phyloP scores from a whole-genome alignment of 2,888 invertebrate genomes.

The Sphaerophoria taeniata region DNA sequence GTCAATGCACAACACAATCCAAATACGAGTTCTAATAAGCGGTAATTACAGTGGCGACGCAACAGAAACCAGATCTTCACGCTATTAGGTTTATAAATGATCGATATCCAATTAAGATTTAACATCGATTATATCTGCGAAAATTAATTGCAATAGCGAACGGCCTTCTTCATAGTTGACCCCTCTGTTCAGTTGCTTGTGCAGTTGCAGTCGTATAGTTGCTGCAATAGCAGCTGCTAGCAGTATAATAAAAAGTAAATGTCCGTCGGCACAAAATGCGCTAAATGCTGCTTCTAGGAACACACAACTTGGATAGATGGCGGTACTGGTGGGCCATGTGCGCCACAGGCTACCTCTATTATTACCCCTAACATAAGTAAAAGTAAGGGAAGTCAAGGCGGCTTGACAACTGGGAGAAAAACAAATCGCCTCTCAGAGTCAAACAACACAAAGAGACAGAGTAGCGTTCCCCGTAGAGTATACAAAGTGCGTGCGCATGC shows the following conservation, averaged over 20 bases:
- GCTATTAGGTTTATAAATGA: slow-evolving; percentile 73
- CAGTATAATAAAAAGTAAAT: slow-evolving; percentile 61
- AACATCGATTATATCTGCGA: slow-evolving; percentile 74
- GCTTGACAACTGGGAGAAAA: slow-evolving; percentile 40
- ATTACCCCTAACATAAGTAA: slow-evolving; percentile 18
- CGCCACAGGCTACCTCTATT: slow-evolving; percentile 47
- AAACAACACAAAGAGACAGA: slow-evolving; percentile 49
- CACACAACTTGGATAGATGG: slow-evolving; percentile 50
- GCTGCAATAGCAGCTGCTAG: slow-evolving; percentile 11
- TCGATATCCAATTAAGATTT: slow-evolving; percentile 74
- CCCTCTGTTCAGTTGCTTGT: background rate
- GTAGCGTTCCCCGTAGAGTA: slow-evolving; percentile 58
- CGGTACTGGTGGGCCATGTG: slow-evolving; percentile 29
- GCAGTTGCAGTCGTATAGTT: background rate
- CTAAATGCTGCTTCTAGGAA: slow-evolving; percentile 61
- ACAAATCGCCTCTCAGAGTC: slow-evolving; percentile 71
- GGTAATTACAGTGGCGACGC: slow-evolving; percentile 73
- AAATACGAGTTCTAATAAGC: slow-evolving; percentile 71
- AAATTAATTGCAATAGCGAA: slow-evolving; percentile 74
- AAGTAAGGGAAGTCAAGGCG: background rate
- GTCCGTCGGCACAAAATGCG: slow-evolving; percentile 58
- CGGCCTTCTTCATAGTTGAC: slow-evolving; percentile 63
- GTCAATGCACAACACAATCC: slow-evolving; percentile 33
- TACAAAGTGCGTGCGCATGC: slow-evolving; percentile 68
- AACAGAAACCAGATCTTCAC: slow-evolving; percentile 73